phyloP scores from a whole-genome alignment of 2,113 vertebrate genomes.

The Phaetusa simplex region DNA sequence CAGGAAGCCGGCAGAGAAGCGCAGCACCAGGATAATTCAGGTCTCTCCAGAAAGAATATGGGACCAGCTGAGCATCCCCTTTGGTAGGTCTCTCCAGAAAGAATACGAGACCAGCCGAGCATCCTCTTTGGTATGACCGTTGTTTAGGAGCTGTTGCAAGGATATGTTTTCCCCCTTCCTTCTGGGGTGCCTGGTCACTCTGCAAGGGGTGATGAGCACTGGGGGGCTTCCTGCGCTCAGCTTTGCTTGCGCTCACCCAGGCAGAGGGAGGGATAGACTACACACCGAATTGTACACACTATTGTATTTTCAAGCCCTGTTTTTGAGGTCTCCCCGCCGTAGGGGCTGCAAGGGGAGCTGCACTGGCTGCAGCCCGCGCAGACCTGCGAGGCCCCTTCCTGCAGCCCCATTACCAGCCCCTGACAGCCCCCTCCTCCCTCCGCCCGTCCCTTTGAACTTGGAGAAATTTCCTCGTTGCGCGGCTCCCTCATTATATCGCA shows the following conservation, averaged over 20 bases:
- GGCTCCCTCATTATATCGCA: slow-evolving; percentile 55
- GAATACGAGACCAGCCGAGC: not conserved
- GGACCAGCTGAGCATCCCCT: not conserved
- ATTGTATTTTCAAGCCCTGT: not conserved
- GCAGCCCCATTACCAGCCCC: not conserved
- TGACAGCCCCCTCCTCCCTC: slow-evolving; percentile 7
- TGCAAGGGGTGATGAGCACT: not conserved
- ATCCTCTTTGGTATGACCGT: not conserved
- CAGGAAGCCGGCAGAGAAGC: not conserved
- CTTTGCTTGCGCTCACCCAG: not conserved
- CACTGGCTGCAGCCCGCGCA: not conserved
- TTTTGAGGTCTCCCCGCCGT: not conserved
- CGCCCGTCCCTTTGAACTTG: slow-evolving; percentile 51
- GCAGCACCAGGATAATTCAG: not conserved
- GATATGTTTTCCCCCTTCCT: not conserved
- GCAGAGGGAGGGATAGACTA: not conserved
- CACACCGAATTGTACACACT: not conserved
- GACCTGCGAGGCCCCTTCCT: not conserved
- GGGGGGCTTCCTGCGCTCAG: fast-evolving
- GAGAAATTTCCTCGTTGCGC: slow-evolving; percentile 19
- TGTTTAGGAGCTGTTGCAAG: not conserved
- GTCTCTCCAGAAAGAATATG: not conserved
- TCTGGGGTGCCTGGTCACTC: not conserved
- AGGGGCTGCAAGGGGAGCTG: not conserved
- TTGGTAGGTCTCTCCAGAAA: not conserved